phyloP scores from a whole-genome alignment of 2,888 invertebrate species.

The Panorpa germanica region DNA sequence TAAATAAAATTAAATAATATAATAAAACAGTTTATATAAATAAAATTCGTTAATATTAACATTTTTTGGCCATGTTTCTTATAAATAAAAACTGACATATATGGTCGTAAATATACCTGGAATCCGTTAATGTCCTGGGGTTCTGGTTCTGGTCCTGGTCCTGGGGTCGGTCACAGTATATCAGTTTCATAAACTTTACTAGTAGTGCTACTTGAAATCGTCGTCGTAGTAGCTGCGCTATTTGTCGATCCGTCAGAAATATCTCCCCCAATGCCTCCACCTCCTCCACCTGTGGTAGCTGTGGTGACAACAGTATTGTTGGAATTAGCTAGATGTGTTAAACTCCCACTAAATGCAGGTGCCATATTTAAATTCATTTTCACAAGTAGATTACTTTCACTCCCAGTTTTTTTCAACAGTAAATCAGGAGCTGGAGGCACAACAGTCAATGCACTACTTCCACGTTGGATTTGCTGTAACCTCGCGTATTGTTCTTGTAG shows the following conservation, averaged over 20 bases:
- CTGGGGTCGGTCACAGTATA: constrained; percentile 89
- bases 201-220: constrained; percentile 42
- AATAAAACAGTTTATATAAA: no score
- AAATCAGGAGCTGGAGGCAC: constrained; percentile 40
- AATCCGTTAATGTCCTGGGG: no score
- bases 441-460: constrained; percentile 41
- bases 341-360: constrained; percentile 34
- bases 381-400: constrained; percentile 68
- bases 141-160: no score
- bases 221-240: constrained; percentile 15
- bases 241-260: no score
- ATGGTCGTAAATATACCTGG: no score
- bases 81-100: no score
- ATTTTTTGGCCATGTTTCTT: no score
- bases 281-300: no score
- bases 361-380: constrained; percentile 58
- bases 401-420: constrained; percentile 66
- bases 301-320: no score
- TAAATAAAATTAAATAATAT: no score
- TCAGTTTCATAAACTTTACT: constrained; percentile 84
- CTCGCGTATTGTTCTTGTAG: constrained; percentile 84
- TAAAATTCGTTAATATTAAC: no score
- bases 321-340: constrained; percentile 46
- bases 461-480: constrained; percentile 70
- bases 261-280: no score